These are phyloP conservation scores for Muscidifurax raptorellus DNA, from an alignment of 1,140 invertebrate genomes.

Conservation along the genomic window DNA sequence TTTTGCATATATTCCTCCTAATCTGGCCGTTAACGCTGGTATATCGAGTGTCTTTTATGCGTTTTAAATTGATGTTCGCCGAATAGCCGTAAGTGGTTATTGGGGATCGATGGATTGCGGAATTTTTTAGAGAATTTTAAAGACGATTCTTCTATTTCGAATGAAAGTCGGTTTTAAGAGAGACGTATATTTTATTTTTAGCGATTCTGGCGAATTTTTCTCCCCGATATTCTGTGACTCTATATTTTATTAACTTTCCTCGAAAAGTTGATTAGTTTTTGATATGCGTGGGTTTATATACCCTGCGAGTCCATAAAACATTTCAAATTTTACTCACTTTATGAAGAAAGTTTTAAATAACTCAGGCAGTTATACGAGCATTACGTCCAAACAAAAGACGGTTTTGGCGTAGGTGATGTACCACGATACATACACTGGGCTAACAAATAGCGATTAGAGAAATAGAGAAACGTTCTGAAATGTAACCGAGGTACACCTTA, in stretches of 20 bases:
- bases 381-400: no score
- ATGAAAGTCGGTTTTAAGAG: not conserved
- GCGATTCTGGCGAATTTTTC: not conserved
- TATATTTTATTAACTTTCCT: not conserved
- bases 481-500: no score
- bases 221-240: not conserved
- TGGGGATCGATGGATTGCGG: not conserved
- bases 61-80: constrained; percentile 21
- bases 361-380: no score
- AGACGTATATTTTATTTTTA: not conserved
- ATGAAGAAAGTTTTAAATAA: no score
- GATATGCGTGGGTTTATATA: no score
- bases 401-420: no score
- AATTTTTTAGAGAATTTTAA: not conserved
- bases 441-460: no score
- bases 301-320: no score
- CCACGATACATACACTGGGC: no score
- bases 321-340: no score
- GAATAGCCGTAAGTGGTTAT: constrained; percentile 34
- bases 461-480: no score
- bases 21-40: constrained; percentile 5
- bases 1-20: constrained; percentile 25
- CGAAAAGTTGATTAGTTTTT: not conserved
- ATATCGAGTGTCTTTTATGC: constrained; percentile 11
- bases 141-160: not conserved